Percentiles rank a stretch among this genome's conserved stretches.
Conservation (phyloP, 1,140 invertebrate genomes). For the Phocides pigmalion region DNA sequence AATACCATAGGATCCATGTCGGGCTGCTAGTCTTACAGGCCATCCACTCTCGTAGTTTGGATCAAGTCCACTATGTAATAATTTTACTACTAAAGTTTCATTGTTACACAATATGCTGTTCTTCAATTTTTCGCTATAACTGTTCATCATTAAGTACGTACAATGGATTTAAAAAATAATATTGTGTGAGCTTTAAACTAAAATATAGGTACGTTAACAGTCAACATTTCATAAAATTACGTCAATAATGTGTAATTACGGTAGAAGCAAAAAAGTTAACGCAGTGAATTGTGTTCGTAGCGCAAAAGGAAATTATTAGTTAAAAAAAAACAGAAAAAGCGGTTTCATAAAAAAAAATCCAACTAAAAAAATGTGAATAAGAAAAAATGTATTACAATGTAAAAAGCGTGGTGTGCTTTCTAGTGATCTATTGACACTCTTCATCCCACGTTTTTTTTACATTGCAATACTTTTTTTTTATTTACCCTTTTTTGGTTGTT, state of each 20-base stretch:
- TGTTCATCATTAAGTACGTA: conserved; percentile 5
- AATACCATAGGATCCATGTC: conserved; percentile 56
- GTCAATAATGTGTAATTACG: neutral
- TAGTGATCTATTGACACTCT: too few species aligned
- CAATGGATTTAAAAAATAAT: neutral
- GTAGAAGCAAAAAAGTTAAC: neutral
- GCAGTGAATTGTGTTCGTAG: too few species aligned
- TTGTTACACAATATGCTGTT: conserved; percentile 55
- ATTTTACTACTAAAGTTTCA: conserved; percentile 50
- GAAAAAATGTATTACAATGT: too few species aligned
- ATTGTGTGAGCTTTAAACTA: neutral
- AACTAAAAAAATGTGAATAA: too few species aligned
- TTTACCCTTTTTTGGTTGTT: too few species aligned
- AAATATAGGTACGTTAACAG: neutral
- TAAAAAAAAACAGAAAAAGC: too few species aligned
- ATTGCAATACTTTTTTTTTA: too few species aligned
- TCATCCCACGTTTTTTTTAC: too few species aligned
- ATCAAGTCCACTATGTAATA: conserved; percentile 62
- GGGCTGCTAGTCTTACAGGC: conserved; percentile 68
- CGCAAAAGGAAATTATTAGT: too few species aligned
- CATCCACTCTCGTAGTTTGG: conserved; percentile 73
- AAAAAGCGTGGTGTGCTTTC: too few species aligned
- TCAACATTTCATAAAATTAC: neutral
- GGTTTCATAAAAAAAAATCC: too few species aligned
- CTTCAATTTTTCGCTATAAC: conserved; percentile 54